Base-by-base conservation (phyloP, 2,797 vertebrate species). In the Margarornis squamiger region DNA sequence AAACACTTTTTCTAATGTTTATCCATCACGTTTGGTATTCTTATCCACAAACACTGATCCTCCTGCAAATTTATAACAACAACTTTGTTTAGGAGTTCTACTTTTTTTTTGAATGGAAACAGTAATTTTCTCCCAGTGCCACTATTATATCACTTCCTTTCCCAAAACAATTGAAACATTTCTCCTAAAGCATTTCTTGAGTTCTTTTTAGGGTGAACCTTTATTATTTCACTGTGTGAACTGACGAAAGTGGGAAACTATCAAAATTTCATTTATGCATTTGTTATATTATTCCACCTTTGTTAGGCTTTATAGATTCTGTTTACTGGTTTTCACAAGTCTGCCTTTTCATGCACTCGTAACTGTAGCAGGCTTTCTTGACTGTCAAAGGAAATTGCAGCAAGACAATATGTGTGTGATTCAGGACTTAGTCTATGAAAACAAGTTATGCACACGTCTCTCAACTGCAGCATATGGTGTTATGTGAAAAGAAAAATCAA, bases 401-500 rank as follows among this genome's bases (percentile, higher is more conserved):
- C 81, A 91, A 72, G 43, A 66, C 54, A 76, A 81, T 21, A 84
- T 67, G 71, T 73, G 46, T 88, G 75, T 85, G 92, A 95, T 90
- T 83, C 90, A 85, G 72, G 57, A 85, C 63, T 82, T 29, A 38
- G 39, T 36, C 72, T 70, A 68, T 29, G 86, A 92, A 94, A 95
- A 93, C 90, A 95, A 91, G 76, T 94, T 82, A 88, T 75, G 90
- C 95, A 90, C 89, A 94, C 78, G 78, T 88, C 88, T 80, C 71
- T 95, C 79, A 88, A 55, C 23, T 61, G 51, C 92, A 93, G 89
- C 90, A 90, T 88, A 95, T 95, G 92, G 96, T 95, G 94, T 82
- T 92, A 95, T 23, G 67, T 92, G 93, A 97, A 91, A 88, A 88
- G 88, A 92, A 91, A 93, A 89, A 90, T 95, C 88, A 97, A 86